A percentile compares a stretch with the other conserved stretches of the same genome.
phyloP scores from a whole-genome alignment of 2,797 vertebrate species.

The Manis javanica region DNA sequence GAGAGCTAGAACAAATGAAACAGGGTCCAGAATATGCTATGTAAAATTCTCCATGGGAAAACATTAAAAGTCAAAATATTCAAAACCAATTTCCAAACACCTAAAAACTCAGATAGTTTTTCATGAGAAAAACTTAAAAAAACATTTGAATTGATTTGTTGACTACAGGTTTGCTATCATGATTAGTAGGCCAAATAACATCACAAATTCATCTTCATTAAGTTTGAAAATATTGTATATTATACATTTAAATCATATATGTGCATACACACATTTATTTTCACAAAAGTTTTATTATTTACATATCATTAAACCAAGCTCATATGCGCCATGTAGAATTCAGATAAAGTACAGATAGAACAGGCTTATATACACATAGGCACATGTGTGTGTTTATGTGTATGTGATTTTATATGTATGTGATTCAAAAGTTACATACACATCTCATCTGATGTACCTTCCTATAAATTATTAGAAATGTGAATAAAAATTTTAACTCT shows the following conservation, averaged over 20 bases:
- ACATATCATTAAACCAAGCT: not conserved
- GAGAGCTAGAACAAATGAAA: not conserved
- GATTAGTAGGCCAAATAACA: not conserved
- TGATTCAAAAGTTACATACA: not conserved
- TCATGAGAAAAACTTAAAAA: not conserved
- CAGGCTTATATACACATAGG: not conserved
- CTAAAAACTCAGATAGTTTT: not conserved
- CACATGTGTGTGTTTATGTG: not conserved
- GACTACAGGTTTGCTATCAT: not conserved
- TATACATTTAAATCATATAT: not conserved
- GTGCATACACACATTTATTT: accelerated
- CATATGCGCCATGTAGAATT: not conserved
- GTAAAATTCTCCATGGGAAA: not conserved
- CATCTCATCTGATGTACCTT: not conserved
- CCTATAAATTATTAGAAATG: not conserved
- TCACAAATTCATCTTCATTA: not conserved
- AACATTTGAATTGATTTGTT: not conserved
- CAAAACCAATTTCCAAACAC: not conserved
- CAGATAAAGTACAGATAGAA: not conserved
- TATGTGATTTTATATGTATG: not conserved
- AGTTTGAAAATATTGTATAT: not conserved
- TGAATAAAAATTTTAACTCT: not conserved
- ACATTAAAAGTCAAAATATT: not conserved
- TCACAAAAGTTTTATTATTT: not conserved
- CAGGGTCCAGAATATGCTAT: not conserved